Base-by-base conservation (phyloP, 2,113 vertebrate genomes). In the Chlorodrepanis virens region DNA sequence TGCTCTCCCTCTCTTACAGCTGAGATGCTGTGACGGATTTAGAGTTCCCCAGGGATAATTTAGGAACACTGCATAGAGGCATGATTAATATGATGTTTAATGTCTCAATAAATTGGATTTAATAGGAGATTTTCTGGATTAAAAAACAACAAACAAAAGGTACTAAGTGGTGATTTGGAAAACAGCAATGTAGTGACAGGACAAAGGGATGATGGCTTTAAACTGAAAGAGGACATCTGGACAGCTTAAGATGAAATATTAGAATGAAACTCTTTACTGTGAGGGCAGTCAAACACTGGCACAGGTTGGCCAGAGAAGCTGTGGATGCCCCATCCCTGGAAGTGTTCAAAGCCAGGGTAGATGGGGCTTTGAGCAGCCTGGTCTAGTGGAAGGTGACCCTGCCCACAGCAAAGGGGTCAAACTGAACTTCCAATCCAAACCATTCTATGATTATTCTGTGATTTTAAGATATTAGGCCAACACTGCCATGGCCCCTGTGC, bases 401-500 rank as follows among this genome's bases (percentile, higher is more conserved):
- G 31, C 14, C 18, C 14, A 28, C 2, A 4, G 40, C 11, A 40
- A n/a, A 10, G 22, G 39, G 14, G 25, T 49, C 13, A 5, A 56
- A 77, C 40, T 27, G 35, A 6, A 37, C 5, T 61, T 76, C 40
- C 31, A 77, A 49, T 21, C 29, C 47, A 69, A 76, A 56, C 8
- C 27, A 37, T 56, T 61, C 70, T 49, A 6, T 16, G 24, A 68
- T 35, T 29, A 61, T 12, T 35, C 29, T 16, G 31, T 49, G 56
- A 77, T 63, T 69, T 59, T 12, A 42, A 56, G 56, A 49, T 11
- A 56, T 59, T 15, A 37, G 54, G 50, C 24, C 25, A 49, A 37
- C 16, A 13, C 10, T 5, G 14, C 31, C 35, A 59, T 0, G 0
- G 31, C 24, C 20, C 49, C 53, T 6, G 27, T 21, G 15, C 16